Evolutionary conservation across 2,888 invertebrate genomes (phyloP).

Genomic region (Allolobophora icterica): DNA sequence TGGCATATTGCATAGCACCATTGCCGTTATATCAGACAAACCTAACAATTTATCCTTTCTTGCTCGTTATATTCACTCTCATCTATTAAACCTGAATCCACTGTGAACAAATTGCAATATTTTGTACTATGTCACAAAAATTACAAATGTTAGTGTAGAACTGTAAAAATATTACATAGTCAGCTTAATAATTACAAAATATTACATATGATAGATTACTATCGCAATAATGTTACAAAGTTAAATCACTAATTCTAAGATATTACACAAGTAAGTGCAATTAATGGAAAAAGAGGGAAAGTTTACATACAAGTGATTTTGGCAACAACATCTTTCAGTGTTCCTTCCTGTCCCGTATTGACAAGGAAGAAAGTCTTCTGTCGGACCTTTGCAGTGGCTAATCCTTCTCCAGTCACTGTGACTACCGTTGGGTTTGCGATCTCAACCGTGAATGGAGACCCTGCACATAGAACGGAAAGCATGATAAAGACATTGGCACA

Average conservation of each 20-base stretch:
- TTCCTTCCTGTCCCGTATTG: conserved; percentile 36
- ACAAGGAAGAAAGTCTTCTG: conserved; percentile 71
- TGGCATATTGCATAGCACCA: too few relatives aligned
- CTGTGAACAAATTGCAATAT: too few relatives aligned
- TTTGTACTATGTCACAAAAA: too few relatives aligned
- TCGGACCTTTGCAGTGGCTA: conserved; percentile 72
- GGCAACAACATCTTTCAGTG: conserved; percentile 32
- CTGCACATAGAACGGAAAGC: conserved; percentile 49
- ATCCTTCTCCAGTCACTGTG: conserved; percentile 72
- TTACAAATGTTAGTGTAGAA: too few relatives aligned
- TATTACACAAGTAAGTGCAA: neutral
- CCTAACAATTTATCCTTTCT: too few relatives aligned
- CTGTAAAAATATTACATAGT: neutral
- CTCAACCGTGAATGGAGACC: conserved; percentile 62
- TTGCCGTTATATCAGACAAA: too few relatives aligned
- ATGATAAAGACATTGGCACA: neutral
- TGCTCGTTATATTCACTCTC: too few relatives aligned
- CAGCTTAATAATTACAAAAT: neutral
- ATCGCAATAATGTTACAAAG: too few relatives aligned
- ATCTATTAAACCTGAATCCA: too few relatives aligned
- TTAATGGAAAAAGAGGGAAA: neutral
- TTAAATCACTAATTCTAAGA: too few relatives aligned
- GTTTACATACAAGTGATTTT: conserved; percentile 38
- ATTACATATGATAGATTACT: too few relatives aligned
- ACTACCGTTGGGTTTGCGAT: conserved; percentile 70